Evolutionary conservation across 2,113 vertebrate species (phyloP).

Genomic region (Hypomesus transpacificus): DNA sequence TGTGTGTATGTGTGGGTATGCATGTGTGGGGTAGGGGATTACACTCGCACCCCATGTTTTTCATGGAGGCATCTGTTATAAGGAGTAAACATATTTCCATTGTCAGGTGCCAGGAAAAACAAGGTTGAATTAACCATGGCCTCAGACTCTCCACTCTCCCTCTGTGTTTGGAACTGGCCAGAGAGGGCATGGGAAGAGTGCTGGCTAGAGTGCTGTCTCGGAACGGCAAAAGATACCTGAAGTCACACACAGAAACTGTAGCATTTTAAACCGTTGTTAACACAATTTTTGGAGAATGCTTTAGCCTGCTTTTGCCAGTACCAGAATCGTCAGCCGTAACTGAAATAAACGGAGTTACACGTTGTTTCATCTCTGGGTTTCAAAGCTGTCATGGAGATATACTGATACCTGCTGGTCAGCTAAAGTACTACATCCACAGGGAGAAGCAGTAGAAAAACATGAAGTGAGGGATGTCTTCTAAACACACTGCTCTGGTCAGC

Average conservation of each 20-base stretch:
- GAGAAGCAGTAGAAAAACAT: background rate
- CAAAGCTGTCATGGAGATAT: constrained; percentile 12
- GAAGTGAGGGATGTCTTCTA: constrained; percentile 36
- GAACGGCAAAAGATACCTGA: no score
- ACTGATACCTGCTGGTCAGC: constrained; percentile 40
- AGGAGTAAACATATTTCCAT: constrained; percentile 5
- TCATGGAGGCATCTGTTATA: background rate
- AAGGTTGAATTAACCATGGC: background rate
- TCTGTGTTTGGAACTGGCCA: no score
- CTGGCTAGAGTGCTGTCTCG: no score
- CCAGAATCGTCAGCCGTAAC: no score
- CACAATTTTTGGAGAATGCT: no score
- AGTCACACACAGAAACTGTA: no score
- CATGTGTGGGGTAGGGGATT: background rate
- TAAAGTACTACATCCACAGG: background rate
- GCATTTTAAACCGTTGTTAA: no score
- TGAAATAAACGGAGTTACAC: no score
- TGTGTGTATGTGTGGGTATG: background rate
- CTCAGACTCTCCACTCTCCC: background rate
- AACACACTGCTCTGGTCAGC: no score
- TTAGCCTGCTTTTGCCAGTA: no score
- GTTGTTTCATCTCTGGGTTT: background rate
- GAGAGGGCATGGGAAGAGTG: no score
- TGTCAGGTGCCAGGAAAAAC: background rate
- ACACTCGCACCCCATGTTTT: background rate